Conservation (phyloP, 2,888 invertebrate species). For the Athalia cordata region DNA sequence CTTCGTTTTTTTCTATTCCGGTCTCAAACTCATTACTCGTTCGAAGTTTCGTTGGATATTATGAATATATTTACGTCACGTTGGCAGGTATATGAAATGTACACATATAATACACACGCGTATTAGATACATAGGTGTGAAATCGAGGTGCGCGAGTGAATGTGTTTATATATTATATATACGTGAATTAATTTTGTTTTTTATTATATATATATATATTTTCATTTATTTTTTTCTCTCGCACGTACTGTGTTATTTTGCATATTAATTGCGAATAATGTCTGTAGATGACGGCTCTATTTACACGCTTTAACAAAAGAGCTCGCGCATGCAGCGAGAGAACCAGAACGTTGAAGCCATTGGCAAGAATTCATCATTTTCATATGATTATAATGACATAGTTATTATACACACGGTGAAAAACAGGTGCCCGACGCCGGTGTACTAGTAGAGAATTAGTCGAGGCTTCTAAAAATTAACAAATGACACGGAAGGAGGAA, state of each 20-base stretch:
- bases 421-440: too few species aligned
- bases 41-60: neutral
- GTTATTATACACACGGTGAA: too few species aligned
- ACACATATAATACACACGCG: too few species aligned
- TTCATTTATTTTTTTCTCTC: neutral
- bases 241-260: neutral
- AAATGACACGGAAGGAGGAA: too few species aligned
- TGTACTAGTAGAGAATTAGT: too few species aligned
- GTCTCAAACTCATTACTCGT: conserved; percentile 7
- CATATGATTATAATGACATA: too few species aligned
- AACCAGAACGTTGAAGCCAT: neutral
- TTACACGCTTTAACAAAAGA: conserved; percentile 28
- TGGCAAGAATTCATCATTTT: conserved; percentile 13
- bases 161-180: too few species aligned
- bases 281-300: conserved; percentile 35
- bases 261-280: conserved; percentile 34
- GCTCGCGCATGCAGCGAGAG: neutral
- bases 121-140: too few species aligned
- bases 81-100: too few species aligned
- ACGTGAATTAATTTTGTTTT: neutral
- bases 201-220: neutral
- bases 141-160: too few species aligned
- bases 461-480: too few species aligned
- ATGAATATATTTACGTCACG: neutral
- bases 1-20: neutral